phyloP scores from a whole-genome alignment of 2,888 invertebrate species.

The Melipona bicolor region DNA sequence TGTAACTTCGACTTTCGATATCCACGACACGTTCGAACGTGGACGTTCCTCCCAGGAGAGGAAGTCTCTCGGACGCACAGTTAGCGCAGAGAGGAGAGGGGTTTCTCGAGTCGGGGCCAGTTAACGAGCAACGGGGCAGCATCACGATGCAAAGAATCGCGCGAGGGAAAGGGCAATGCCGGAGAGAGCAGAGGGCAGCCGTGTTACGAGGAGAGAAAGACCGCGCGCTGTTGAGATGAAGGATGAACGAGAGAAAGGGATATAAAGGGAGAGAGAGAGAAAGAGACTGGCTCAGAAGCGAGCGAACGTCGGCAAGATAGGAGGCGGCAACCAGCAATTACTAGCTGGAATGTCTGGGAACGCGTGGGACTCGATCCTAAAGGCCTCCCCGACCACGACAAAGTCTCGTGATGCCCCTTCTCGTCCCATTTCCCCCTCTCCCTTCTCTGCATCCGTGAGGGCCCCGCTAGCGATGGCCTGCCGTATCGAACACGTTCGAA shows the following conservation, averaged over 20 bases:
- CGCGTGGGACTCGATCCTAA: slow-evolving; percentile 80
- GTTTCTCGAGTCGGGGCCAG: slow-evolving; percentile 18
- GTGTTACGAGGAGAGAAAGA: slow-evolving; percentile 63
- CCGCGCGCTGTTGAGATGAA: background rate
- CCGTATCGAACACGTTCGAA: background rate
- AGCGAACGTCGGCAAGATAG: slow-evolving; percentile 76
- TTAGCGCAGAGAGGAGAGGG: slow-evolving; percentile 27
- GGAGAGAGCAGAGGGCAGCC: slow-evolving; percentile 71
- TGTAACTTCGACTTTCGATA: too few species aligned
- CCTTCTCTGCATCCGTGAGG: slow-evolving; percentile 40
- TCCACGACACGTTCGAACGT: too few species aligned
- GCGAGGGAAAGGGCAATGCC: slow-evolving; percentile 68
- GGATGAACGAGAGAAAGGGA: background rate
- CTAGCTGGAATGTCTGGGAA: slow-evolving; percentile 82
- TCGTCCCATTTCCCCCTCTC: background rate
- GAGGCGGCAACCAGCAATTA: slow-evolving; percentile 81
- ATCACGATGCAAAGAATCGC: slow-evolving; percentile 72
- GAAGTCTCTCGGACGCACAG: slow-evolving; percentile 36
- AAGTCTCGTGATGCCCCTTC: slow-evolving; percentile 59
- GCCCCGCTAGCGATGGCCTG: slow-evolving; percentile 23
- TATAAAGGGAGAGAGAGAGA: slow-evolving; percentile 22
- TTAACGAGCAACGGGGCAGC: slow-evolving; percentile 67
- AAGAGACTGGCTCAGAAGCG: slow-evolving; percentile 66
- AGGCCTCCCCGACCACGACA: slow-evolving; percentile 72
- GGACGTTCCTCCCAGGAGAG: too few species aligned